Evolutionary conservation across 2,888 invertebrate species (phyloP), one percentile per base, ranked within the genome.

Genomic region (Scrobipalpa costella): DNA sequence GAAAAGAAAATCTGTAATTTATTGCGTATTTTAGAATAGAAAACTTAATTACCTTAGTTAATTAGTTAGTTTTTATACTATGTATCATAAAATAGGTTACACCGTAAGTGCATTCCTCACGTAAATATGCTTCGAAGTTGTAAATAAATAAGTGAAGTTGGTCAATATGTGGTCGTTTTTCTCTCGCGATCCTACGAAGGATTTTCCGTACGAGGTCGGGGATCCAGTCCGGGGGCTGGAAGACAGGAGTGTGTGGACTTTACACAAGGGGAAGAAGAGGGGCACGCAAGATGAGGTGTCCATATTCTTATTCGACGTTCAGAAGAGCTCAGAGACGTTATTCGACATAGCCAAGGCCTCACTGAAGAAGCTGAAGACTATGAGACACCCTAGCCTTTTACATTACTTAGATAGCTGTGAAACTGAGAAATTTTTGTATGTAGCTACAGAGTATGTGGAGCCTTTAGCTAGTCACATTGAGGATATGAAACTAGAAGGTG

Each of bases 311-410:
- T 97, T 97, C 85, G 98, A 98, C 87, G 94, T 96, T 55, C 97
- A 97, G 85, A 94, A 93, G 80, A 94, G 94, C 73, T 95, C 95
- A 64, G 97, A 97, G 77, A 94, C 95, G 15, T 94, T 97, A 79
- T 92, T 97, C 73, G 97, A 98, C 71, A 93, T 97, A 75, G 98
- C 98, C 11, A 97, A 97, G 88, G 94, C 95, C 71, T 95, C 98
- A 50, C 93, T 99, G 33, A 99, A 99, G 88, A 94, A 98, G 83
- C 93, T 99, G 73, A 99, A 99, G 92, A 99, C 99, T 70, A 93
- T 99, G 82, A 93, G 99, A 79, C 99, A 99, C 93, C 99, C 99
- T 67, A 98, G 98, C 90, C 95, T 99, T 84, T 93, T 99, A 81
- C 97, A 97, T 75, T 99, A 96, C 92, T 92, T 99, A 81, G 99